Evolutionary conservation across 2,113 vertebrate genomes (phyloP).

Genomic region (Petroica traversi): DNA sequence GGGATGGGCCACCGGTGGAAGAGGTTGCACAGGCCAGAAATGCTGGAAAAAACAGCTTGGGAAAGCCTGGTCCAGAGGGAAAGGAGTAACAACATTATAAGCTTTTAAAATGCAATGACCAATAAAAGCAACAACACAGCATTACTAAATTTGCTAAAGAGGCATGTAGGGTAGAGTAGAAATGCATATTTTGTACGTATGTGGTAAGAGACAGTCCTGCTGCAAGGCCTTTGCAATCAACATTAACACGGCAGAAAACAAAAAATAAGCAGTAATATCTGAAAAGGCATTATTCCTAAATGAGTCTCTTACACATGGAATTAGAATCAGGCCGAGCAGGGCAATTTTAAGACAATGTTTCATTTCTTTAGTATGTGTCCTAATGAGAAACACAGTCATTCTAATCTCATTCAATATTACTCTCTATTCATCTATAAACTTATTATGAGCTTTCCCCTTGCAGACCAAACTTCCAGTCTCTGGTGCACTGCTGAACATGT

Average conservation of each 20-base stretch:
- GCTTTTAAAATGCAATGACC: neutral
- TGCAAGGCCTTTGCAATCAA: conserved; percentile 9
- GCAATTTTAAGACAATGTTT: neutral
- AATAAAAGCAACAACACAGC: neutral
- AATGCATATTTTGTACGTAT: neutral
- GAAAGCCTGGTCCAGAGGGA: neutral
- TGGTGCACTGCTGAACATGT: neutral
- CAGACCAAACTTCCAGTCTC: neutral
- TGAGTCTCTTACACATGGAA: neutral
- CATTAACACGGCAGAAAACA: neutral
- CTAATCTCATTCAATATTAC: neutral
- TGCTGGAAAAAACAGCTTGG: neutral
- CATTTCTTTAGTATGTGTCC: neutral
- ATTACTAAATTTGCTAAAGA: neutral
- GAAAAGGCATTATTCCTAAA: neutral
- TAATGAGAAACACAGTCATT: neutral
- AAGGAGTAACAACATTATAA: neutral
- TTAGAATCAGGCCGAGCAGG: neutral
- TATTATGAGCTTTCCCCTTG: neutral
- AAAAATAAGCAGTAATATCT: neutral
- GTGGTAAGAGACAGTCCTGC: neutral
- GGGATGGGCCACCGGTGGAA: neutral
- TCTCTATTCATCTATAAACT: neutral
- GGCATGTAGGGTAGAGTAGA: neutral
- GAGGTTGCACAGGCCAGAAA: neutral